phyloP scores from a whole-genome alignment of 2,888 invertebrate genomes.

The Leuctra nigra region DNA sequence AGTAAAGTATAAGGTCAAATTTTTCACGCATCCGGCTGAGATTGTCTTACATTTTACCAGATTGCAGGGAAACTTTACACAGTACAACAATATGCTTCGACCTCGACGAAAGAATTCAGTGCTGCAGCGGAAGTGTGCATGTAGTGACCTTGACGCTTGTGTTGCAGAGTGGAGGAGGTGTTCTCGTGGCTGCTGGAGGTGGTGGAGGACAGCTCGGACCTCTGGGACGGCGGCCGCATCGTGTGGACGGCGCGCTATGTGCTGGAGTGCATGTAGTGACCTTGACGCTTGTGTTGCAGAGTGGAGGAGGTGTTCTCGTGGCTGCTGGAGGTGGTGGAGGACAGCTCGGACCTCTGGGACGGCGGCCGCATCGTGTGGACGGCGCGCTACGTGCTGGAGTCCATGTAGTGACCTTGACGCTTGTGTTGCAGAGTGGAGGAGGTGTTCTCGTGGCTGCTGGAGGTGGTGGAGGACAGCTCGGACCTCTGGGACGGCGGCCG shows the following conservation, averaged over 20 bases:
- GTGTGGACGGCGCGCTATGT: constrained; percentile 77
- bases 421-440: constrained; percentile 55
- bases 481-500: too few relatives aligned
- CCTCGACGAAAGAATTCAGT: too few relatives aligned
- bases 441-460: constrained; percentile 85
- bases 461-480: constrained; percentile 74
- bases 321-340: constrained; percentile 80
- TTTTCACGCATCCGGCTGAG: too few relatives aligned
- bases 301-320: constrained; percentile 82
- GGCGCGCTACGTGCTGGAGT: constrained; percentile 55
- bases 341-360: constrained; percentile 69
- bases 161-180: constrained; percentile 61
- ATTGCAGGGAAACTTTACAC: too few relatives aligned
- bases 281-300: constrained; percentile 34
- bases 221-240: constrained; percentile 76
- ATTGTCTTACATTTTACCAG: too few relatives aligned
- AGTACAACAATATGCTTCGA: too few relatives aligned
- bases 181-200: constrained; percentile 90
- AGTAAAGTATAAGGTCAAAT: too few relatives aligned
- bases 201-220: constrained; percentile 66
- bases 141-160: not conserved
- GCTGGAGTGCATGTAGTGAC: too few relatives aligned
- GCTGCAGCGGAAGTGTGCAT: too few relatives aligned
- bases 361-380: constrained; percentile 87
- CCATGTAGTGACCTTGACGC: not conserved